Evolutionary conservation across 2,797 vertebrate genomes (phyloP).

Genomic region (Acipenser ruthenus): DNA sequence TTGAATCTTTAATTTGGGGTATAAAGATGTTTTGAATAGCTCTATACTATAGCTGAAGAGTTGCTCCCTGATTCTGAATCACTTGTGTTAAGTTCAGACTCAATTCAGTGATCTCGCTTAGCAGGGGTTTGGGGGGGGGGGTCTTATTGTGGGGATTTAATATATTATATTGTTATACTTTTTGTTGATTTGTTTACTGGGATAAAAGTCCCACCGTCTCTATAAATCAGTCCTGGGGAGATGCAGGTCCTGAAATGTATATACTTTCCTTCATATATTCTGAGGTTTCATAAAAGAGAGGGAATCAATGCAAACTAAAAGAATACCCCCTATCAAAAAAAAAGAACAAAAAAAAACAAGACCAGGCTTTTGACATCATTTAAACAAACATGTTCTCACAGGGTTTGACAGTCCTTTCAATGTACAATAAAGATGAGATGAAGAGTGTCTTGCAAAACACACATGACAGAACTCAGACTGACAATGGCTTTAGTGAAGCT

Average conservation of each 20-base stretch:
- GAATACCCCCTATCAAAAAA: neutral
- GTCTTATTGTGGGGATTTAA: no score
- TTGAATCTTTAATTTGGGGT: no score
- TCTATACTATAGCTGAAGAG: no score
- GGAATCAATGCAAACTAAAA: neutral
- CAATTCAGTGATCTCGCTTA: no score
- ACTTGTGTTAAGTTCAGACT: no score
- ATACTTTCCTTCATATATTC: neutral
- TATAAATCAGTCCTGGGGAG: neutral
- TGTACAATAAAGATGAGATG: neutral
- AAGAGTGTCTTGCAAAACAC: neutral
- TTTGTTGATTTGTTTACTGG: no score
- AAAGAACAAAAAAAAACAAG: neutral
- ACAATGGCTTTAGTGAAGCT: neutral
- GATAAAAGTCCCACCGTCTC: neutral
- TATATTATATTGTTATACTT: no score
- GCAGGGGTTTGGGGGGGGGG: no score
- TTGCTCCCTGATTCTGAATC: no score
- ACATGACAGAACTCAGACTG: neutral
- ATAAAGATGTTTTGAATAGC: no score
- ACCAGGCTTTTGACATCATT: slow-evolving; percentile 7
- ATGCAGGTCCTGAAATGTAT: no score
- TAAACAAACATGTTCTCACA: slow-evolving; percentile 8
- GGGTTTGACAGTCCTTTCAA: slow-evolving; percentile 13
- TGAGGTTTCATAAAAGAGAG: neutral